Conservation (phyloP, 2,797 vertebrate genomes). For the Fundulus diaphanus region DNA sequence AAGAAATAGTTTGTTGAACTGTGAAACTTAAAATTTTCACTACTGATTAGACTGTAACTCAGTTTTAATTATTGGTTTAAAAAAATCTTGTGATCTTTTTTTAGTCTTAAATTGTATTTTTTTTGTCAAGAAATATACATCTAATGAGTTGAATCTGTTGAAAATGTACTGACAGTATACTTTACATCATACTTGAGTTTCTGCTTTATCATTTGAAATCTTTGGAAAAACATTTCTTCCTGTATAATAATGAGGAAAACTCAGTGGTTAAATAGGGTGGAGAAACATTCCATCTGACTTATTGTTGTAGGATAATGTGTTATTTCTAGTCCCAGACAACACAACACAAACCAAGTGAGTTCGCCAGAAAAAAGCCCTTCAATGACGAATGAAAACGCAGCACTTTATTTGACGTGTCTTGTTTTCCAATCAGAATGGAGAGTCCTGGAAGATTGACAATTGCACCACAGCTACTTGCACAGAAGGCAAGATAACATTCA, state of each 20-base stretch:
- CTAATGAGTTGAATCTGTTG: neutral
- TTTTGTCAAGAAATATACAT: neutral
- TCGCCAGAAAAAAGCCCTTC: neutral
- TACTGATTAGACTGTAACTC: neutral
- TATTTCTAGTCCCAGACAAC: neutral
- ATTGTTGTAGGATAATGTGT: neutral
- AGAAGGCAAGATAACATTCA: conserved; percentile 69
- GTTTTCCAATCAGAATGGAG: conserved; percentile 76
- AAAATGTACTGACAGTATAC: neutral
- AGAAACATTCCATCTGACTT: neutral
- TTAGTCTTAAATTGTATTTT: neutral
- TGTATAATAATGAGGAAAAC: too few species aligned
- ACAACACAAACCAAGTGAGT: too few species aligned
- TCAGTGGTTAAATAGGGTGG: neutral
- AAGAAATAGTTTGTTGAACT: neutral
- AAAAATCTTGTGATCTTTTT: neutral
- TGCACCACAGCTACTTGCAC: conserved; percentile 84
- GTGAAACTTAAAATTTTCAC: neutral
- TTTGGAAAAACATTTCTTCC: too few species aligned
- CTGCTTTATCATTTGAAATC: too few species aligned
- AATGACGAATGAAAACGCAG: neutral
- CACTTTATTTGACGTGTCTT: neutral
- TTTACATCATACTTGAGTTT: neutral
- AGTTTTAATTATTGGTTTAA: too few species aligned
- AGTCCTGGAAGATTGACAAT: conserved; percentile 79